These are phyloP conservation scores for Amphiprion ocellaris DNA, from an alignment of 2,113 vertebrate species.

Conservation along the genomic window DNA sequence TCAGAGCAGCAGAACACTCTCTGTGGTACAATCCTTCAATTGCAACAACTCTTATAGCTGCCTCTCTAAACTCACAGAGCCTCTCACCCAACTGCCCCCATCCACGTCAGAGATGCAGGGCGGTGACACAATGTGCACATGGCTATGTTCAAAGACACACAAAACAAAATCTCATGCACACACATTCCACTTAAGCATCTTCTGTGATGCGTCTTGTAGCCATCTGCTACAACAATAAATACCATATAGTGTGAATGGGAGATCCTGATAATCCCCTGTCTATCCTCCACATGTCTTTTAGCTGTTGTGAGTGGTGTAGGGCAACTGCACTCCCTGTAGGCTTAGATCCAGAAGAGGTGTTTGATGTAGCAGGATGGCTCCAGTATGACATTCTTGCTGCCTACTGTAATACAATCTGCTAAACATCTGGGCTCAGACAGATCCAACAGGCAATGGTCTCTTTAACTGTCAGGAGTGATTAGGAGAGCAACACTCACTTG, in stretches of 20 bases:
- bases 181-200: neutral
- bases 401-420: constrained; percentile 82
- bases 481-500: neutral
- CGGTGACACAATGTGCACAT: constrained; percentile 7
- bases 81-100: constrained; percentile 69
- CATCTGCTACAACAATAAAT: constrained; percentile 12
- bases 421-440: constrained; percentile 71
- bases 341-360: constrained; percentile 67
- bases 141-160: constrained; percentile 4
- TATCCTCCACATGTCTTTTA: constrained; percentile 17
- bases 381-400: constrained; percentile 74
- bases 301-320: constrained; percentile 19
- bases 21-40: constrained; percentile 40
- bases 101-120: constrained; percentile 64
- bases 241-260: constrained; percentile 4
- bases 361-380: constrained; percentile 69
- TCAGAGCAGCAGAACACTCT: constrained; percentile 21
- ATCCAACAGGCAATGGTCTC: constrained; percentile 38
- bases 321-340: constrained; percentile 3
- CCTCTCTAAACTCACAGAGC: constrained; percentile 28
- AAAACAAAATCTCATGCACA: constrained; percentile 10
- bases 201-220: neutral
- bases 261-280: constrained; percentile 28
- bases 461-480: constrained; percentile 22
- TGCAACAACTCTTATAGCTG: constrained; percentile 67